A percentile compares a stretch with the other conserved stretches of the same genome.
These are phyloP conservation scores for Synanthedon tipuliformis DNA, from an alignment of 2,888 invertebrate species.

Conservation along the genomic window DNA sequence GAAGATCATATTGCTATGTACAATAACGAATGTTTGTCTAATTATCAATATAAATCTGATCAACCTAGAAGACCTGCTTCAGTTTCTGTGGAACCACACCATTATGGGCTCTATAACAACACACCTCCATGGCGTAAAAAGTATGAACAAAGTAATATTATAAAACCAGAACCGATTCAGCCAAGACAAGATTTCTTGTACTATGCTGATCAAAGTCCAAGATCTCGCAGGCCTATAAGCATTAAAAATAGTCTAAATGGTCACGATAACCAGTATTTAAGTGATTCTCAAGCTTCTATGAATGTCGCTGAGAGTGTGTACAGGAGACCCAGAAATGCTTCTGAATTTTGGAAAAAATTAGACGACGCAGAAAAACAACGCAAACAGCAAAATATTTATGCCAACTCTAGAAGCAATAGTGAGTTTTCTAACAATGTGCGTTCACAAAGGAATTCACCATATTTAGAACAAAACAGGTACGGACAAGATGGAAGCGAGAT, in stretches of 20 bases:
- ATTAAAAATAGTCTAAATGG: slow-evolving; percentile 66
- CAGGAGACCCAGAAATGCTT: slow-evolving; percentile 62
- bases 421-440: slow-evolving; percentile 40
- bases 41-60: slow-evolving; percentile 37
- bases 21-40: slow-evolving; percentile 51
- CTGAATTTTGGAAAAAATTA: slow-evolving; percentile 75
- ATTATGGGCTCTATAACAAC: slow-evolving; percentile 54
- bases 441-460: slow-evolving; percentile 24
- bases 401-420: slow-evolving; percentile 46
- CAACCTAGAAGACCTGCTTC: slow-evolving; percentile 61
- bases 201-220: slow-evolving; percentile 77
- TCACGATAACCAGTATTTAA: slow-evolving; percentile 56
- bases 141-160: slow-evolving; percentile 29
- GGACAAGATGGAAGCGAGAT: slow-evolving; percentile 21
- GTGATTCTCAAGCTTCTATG: slow-evolving; percentile 58
- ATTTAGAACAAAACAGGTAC: slow-evolving; percentile 28
- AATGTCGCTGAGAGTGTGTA: slow-evolving; percentile 37
- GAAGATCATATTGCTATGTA: slow-evolving; percentile 67
- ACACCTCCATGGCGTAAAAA: slow-evolving; percentile 53
- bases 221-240: slow-evolving; percentile 79
- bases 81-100: slow-evolving; percentile 62
- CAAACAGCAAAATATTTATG: slow-evolving; percentile 39
- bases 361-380: slow-evolving; percentile 63
- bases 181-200: slow-evolving; percentile 71
- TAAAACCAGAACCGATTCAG: slow-evolving; percentile 53